phyloP scores from a whole-genome alignment of 2,797 vertebrate species.

The Fistularia tabacaria region DNA sequence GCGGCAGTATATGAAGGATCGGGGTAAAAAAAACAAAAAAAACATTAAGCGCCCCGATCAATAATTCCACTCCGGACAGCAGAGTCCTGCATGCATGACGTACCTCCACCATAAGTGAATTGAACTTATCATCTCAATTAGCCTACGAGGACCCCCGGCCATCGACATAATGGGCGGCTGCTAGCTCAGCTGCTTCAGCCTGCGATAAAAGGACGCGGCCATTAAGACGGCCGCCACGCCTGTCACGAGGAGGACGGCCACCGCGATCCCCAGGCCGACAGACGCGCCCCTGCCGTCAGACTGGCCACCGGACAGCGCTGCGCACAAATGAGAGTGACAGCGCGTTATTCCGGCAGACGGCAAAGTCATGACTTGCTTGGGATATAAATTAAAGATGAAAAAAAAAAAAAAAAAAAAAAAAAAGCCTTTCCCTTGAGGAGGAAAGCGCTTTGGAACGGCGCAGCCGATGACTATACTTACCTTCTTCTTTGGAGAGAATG shows the following conservation, averaged over 20 bases:
- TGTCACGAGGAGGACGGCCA: slow-evolving; percentile 59
- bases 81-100: slow-evolving; percentile 37
- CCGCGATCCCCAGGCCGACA: slow-evolving; percentile 63
- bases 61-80: slow-evolving; percentile 20
- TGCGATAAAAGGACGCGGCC: slow-evolving; percentile 44
- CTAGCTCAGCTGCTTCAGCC: slow-evolving; percentile 50
- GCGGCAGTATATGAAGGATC: slow-evolving; percentile 31
- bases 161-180: slow-evolving; percentile 12
- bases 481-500: slow-evolving; percentile 44
- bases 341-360: slow-evolving; percentile 23
- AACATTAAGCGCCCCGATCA: slow-evolving; percentile 38
- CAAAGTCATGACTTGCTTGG: slow-evolving; percentile 40
- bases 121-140: slow-evolving; percentile 33
- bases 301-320: slow-evolving; percentile 49
- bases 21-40: slow-evolving; percentile 3
- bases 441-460: no score
- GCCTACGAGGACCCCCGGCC: slow-evolving; percentile 17
- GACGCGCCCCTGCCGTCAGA: slow-evolving; percentile 25
- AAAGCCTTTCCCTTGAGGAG: no score
- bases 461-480: slow-evolving; percentile 31
- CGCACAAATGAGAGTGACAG: slow-evolving; percentile 41
- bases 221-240: slow-evolving; percentile 49
- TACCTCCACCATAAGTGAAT: slow-evolving; percentile 50
- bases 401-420: no score
- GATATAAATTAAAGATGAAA: background rate